phyloP scores from a whole-genome alignment of 2,888 invertebrate species.

The Drosophila nr. perissopoda region DNA sequence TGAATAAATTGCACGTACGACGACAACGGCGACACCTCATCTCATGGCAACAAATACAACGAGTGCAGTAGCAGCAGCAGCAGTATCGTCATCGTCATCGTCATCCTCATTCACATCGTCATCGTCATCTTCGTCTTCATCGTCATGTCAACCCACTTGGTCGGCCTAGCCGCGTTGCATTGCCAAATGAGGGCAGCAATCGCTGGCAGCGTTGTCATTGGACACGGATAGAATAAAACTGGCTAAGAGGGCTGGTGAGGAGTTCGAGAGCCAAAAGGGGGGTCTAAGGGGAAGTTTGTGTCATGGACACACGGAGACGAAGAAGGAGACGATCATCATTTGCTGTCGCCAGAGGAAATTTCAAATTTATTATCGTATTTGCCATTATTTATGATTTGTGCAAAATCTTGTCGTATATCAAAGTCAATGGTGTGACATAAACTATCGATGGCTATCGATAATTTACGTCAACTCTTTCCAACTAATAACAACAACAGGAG shows the following conservation, averaged over 20 bases:
- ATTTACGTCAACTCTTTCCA: conserved; percentile 81
- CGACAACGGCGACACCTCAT: conserved; percentile 27
- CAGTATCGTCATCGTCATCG: conserved; percentile 37
- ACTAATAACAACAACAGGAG: conserved; percentile 40
- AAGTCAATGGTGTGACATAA: conserved; percentile 82
- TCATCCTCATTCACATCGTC: conserved; percentile 37
- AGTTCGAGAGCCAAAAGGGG: not conserved
- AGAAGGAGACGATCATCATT: conserved; percentile 73
- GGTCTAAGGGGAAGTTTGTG: conserved; percentile 1
- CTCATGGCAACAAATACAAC: conserved; percentile 30
- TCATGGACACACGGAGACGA: conserved; percentile 40
- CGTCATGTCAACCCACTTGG: conserved; percentile 60
- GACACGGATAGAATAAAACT: conserved; percentile 7
- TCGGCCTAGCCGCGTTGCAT: conserved; percentile 49
- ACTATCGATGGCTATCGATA: conserved; percentile 83
- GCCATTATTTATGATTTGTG: conserved; percentile 84
- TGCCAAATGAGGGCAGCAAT: conserved; percentile 40
- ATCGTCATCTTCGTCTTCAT: conserved; percentile 29
- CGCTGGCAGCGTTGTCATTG: conserved; percentile 22
- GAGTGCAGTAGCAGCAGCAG: conserved; percentile 43
- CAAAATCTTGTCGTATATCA: conserved; percentile 83
- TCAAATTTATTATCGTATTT: conserved; percentile 84
- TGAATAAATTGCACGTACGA: conserved; percentile 82
- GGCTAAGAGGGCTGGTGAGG: not conserved
- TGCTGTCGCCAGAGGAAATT: conserved; percentile 82